Evolutionary conservation across 2,797 vertebrate species (phyloP).

Genomic region (Molossus alvarezi): DNA sequence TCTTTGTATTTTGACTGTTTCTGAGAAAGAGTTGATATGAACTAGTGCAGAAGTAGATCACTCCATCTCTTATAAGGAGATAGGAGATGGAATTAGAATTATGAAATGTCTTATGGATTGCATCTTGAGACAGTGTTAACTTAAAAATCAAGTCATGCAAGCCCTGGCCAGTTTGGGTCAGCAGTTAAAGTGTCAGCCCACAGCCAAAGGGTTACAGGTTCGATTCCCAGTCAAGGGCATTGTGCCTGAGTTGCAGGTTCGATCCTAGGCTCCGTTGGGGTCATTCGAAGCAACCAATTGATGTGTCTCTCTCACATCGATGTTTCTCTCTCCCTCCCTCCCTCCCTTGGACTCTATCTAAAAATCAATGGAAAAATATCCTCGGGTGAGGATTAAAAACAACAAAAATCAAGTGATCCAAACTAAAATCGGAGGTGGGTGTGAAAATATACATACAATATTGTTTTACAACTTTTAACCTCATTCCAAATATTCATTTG

Average conservation of each 20-base stretch:
- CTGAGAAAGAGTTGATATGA: conserved; percentile 49
- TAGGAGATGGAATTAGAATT: conserved; percentile 30
- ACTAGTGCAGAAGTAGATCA: conserved; percentile 44
- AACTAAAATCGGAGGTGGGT: neutral
- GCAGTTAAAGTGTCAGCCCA: too few relatives aligned
- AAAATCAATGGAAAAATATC: too few relatives aligned
- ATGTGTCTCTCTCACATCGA: too few relatives aligned
- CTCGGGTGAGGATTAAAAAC: too few relatives aligned
- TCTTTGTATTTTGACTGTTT: conserved; percentile 58
- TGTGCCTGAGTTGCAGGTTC: too few relatives aligned
- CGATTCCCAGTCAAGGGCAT: too few relatives aligned
- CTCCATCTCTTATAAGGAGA: conserved; percentile 6
- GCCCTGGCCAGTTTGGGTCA: too few relatives aligned
- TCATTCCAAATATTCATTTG: neutral
- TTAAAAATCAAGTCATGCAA: conserved; percentile 47
- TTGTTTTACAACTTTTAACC: neutral
- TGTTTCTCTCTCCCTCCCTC: too few relatives aligned
- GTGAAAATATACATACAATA: neutral
- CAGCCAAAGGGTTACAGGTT: too few relatives aligned
- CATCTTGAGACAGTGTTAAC: neutral
- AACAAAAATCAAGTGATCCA: conserved; percentile 28
- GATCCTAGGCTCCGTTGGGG: too few relatives aligned
- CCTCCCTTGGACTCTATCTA: too few relatives aligned
- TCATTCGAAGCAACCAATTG: too few relatives aligned
- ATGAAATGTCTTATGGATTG: conserved; percentile 37